Conservation (phyloP, 2,113 vertebrate species). For the Chlamydotis undulata region DNA sequence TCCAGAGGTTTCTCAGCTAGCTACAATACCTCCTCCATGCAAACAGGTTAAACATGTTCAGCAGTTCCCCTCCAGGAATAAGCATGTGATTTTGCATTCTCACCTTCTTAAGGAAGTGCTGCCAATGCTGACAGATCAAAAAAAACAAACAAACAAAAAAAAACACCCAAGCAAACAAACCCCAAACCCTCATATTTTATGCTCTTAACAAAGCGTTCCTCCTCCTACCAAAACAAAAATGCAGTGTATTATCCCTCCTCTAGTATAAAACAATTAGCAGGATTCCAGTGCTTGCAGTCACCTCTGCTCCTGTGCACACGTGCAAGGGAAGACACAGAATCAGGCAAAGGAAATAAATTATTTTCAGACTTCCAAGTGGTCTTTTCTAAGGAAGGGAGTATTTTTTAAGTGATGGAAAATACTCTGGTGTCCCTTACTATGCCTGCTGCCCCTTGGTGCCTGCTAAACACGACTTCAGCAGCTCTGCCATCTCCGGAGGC, state of each 20-base stretch:
- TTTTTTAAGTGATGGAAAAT: background rate
- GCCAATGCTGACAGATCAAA: background rate
- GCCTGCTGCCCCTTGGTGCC: background rate
- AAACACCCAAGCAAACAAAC: no score
- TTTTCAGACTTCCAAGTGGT: background rate
- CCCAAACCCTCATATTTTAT: background rate
- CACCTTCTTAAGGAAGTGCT: background rate
- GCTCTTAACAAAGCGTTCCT: background rate
- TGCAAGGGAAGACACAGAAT: background rate
- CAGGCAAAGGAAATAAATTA: background rate
- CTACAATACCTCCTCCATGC: background rate
- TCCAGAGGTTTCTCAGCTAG: background rate
- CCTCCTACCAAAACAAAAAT: background rate
- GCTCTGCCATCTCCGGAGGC: background rate
- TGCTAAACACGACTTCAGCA: background rate
- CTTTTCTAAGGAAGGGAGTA: background rate
- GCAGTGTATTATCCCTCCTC: no score
- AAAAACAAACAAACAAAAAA: background rate
- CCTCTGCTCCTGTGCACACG: background rate
- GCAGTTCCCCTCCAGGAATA: background rate
- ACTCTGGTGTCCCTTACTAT: background rate
- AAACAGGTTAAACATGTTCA: background rate
- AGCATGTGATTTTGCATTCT: background rate
- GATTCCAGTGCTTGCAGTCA: background rate
- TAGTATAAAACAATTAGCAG: background rate